Evolutionary conservation across 35 echinoderm and acorn worm species (phyloP).

Genomic region (Heliocidaris tuberculata): DNA sequence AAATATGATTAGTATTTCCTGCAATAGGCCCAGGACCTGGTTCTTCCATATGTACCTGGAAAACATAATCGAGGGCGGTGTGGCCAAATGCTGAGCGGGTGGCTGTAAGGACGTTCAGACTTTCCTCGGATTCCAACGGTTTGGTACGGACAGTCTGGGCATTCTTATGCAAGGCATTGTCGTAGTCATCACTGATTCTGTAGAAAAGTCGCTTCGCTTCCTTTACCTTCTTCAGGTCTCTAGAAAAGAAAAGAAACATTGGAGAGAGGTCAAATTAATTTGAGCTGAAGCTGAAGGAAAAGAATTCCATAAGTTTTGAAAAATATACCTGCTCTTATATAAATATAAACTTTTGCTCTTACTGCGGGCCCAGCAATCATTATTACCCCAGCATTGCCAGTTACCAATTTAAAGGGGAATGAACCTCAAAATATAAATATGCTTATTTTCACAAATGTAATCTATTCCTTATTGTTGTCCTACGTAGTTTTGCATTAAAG

Average conservation of each 20-base stretch:
- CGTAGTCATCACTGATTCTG: slow-evolving; percentile 87
- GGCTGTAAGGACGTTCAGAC: slow-evolving; percentile 77
- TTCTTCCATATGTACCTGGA: slow-evolving; percentile 51
- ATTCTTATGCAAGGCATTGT: slow-evolving; percentile 80
- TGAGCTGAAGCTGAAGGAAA: background rate
- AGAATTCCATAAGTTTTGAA: background rate
- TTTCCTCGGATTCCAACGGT: slow-evolving; percentile 77
- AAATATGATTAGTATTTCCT: too few species aligned
- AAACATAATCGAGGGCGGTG: slow-evolving; percentile 88
- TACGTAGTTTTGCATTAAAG: too few species aligned
- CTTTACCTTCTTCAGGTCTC: slow-evolving; percentile 96
- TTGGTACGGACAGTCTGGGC: slow-evolving; percentile 75
- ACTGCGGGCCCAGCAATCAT: too few species aligned
- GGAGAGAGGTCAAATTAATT: slow-evolving; percentile 25
- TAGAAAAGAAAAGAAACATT: background rate
- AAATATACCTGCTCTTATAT: background rate
- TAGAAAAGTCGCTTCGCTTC: slow-evolving; percentile 92
- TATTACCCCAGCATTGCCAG: too few species aligned
- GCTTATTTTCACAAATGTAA: too few species aligned
- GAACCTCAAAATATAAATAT: too few species aligned
- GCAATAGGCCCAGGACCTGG: too few species aligned
- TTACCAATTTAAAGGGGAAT: too few species aligned
- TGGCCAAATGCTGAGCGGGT: slow-evolving; percentile 93
- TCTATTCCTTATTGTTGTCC: too few species aligned
- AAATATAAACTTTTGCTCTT: too few species aligned